These are phyloP conservation scores for Drosophila aff. DNA, from an alignment of 1,140 invertebrate species.

Conservation along the genomic window DNA sequence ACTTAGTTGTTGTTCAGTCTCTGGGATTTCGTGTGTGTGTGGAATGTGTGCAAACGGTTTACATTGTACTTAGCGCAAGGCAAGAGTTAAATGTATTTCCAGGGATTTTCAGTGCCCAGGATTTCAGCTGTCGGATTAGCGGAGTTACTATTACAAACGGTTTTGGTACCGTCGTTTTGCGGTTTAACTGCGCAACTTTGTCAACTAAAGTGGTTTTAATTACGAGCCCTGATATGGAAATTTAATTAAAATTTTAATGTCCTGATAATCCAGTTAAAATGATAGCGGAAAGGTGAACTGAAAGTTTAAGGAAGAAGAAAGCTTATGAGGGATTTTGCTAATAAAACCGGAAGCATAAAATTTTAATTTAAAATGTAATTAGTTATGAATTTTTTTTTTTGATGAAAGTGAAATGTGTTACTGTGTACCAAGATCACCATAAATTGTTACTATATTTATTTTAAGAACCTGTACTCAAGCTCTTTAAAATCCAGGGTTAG, in stretches of 20 bases:
- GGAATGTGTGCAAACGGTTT: slow-evolving; percentile 68
- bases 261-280: slow-evolving; percentile 27
- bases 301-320: background rate
- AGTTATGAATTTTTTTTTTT: too few relatives aligned
- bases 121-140: slow-evolving; percentile 34
- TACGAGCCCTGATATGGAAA: slow-evolving; percentile 14
- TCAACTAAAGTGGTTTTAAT: slow-evolving; percentile 24
- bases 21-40: slow-evolving; percentile 20
- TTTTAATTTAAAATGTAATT: background rate
- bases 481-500: too few relatives aligned
- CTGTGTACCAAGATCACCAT: background rate
- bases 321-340: background rate
- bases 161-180: slow-evolving; percentile 13
- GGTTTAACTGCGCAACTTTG: slow-evolving; percentile 37
- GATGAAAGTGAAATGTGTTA: background rate
- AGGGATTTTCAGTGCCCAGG: slow-evolving; percentile 20
- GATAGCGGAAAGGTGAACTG: background rate
- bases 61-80: slow-evolving; percentile 70
- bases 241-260: slow-evolving; percentile 39
- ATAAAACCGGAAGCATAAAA: background rate
- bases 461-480: too few relatives aligned
- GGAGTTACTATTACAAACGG: slow-evolving; percentile 32
- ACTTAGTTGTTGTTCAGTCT: slow-evolving; percentile 32
- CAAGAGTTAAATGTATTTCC: slow-evolving; percentile 67
- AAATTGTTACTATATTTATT: too few relatives aligned